Conservation (phyloP, 1,140 invertebrate genomes). For the Asbolus verrucosus region DNA sequence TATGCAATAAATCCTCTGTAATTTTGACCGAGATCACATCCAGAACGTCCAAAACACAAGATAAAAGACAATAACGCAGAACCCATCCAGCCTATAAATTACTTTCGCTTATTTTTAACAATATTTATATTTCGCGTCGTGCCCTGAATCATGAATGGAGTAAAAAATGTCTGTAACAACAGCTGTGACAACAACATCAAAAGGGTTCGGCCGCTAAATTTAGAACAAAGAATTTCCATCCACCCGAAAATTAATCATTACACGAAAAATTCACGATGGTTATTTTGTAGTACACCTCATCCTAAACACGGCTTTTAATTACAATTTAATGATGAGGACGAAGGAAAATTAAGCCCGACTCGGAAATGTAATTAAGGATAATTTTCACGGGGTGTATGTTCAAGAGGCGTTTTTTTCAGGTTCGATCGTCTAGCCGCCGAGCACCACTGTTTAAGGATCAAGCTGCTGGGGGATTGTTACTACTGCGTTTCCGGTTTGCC, state of each 20-base stretch:
- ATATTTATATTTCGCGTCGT: slow-evolving; percentile 11
- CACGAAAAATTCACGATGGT: slow-evolving; percentile 21
- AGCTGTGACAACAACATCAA: slow-evolving; percentile 14
- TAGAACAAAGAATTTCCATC: slow-evolving; percentile 38
- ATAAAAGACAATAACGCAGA: not conserved
- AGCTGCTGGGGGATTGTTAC: slow-evolving; percentile 94
- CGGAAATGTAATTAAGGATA: slow-evolving; percentile 13
- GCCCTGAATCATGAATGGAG: slow-evolving; percentile 29
- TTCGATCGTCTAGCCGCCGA: slow-evolving; percentile 93
- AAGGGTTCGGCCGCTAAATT: slow-evolving; percentile 23
- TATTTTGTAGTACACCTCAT: slow-evolving; percentile 15
- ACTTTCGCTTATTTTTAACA: slow-evolving; percentile 8
- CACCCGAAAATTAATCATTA: slow-evolving; percentile 31
- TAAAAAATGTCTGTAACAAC: slow-evolving; percentile 16
- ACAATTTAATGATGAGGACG: slow-evolving; percentile 15
- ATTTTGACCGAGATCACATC: not conserved
- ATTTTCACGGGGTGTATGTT: slow-evolving; percentile 1
- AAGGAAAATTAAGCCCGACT: slow-evolving; percentile 23
- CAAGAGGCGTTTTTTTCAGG: slow-evolving; percentile 66
- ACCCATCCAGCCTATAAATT: not conserved
- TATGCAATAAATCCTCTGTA: slow-evolving; percentile 34
- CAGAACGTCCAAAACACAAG: too few species aligned
- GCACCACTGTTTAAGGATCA: slow-evolving; percentile 93
- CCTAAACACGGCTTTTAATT: slow-evolving; percentile 23
- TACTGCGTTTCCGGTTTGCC: slow-evolving; percentile 94